These are phyloP conservation scores for Pelobates fuscus DNA, from an alignment of 2,113 vertebrate species.

Conservation along the genomic window DNA sequence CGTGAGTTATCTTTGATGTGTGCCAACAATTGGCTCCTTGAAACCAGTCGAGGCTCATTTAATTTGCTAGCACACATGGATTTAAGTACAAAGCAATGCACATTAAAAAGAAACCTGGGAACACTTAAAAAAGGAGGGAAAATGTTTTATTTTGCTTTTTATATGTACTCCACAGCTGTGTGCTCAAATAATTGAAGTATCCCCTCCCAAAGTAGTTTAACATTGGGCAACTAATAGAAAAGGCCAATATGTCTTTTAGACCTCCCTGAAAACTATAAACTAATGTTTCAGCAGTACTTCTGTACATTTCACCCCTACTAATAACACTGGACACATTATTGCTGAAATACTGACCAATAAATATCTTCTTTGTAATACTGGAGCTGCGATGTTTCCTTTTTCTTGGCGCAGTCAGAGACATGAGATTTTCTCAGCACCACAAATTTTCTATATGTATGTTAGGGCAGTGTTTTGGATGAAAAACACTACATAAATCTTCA, in stretches of 20 bases:
- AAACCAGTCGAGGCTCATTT: slow-evolving; percentile 33
- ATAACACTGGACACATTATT: slow-evolving; percentile 38
- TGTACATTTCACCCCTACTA: slow-evolving; percentile 17
- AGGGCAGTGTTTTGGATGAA: neutral
- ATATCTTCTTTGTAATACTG: slow-evolving; percentile 2
- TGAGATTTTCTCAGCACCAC: neutral
- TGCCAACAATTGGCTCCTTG: slow-evolving; percentile 37
- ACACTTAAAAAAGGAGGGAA: slow-evolving; percentile 30
- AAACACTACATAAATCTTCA: slow-evolving; percentile 9
- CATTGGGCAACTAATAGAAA: slow-evolving; percentile 6
- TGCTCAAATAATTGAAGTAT: slow-evolving; percentile 18
- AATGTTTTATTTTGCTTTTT: slow-evolving; percentile 22
- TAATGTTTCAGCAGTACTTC: slow-evolving; percentile 20
- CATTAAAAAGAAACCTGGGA: slow-evolving; percentile 45
- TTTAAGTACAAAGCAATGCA: slow-evolving; percentile 30
- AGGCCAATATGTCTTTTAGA: neutral
- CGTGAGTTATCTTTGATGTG: slow-evolving; percentile 39
- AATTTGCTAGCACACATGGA: slow-evolving; percentile 36
- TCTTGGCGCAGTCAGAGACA: neutral
- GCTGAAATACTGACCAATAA: slow-evolving; percentile 14
- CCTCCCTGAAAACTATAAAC: neutral
- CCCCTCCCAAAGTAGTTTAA: slow-evolving; percentile 15
- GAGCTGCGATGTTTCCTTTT: neutral
- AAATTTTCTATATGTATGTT: neutral
- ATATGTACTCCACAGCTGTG: slow-evolving; percentile 11